Evolutionary conservation across 2,888 invertebrate species (phyloP).

Genomic region (Phrixothrix hirtus): DNA sequence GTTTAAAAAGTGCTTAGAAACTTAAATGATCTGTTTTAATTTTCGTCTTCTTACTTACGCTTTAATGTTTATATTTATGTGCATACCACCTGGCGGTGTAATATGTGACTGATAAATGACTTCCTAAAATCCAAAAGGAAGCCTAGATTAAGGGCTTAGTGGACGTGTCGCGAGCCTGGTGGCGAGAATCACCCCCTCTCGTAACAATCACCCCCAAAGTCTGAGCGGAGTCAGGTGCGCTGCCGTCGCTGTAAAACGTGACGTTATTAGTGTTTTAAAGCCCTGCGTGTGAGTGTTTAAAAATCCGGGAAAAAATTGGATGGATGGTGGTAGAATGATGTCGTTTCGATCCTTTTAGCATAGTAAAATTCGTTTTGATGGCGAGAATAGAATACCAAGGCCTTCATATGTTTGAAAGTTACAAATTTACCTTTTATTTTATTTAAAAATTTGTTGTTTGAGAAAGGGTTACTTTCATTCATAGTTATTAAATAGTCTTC

Average conservation of each 20-base stretch:
- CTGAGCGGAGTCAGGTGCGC: constrained; percentile 46
- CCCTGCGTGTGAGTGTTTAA: constrained; percentile 43
- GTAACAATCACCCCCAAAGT: constrained; percentile 30
- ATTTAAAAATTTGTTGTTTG: too few species aligned
- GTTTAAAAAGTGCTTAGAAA: constrained; percentile 6
- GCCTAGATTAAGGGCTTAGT: constrained; percentile 55
- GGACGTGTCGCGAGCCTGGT: constrained; percentile 51
- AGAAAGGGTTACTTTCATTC: too few species aligned
- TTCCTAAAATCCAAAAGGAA: constrained; percentile 57
- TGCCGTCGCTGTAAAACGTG: constrained; percentile 47
- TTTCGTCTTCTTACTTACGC: background rate
- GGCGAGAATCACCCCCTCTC: constrained; percentile 42
- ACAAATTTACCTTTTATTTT: too few species aligned
- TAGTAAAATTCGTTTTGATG: constrained; percentile 11
- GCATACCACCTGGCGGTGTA: constrained; percentile 53
- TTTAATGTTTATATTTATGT: constrained; percentile 44
- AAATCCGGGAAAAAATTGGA: constrained; percentile 39
- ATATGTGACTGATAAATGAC: constrained; percentile 56
- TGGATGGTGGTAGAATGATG: constrained; percentile 18
- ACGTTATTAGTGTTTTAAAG: constrained; percentile 49
- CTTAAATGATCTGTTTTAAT: constrained; percentile 6
- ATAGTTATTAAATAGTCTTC: too few species aligned
- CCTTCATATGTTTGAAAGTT: too few species aligned
- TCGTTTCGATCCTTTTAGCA: constrained; percentile 7
- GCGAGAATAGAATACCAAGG: background rate